Percentiles rank a stretch among this genome's conserved stretches.
Evolutionary conservation across 2,113 vertebrate genomes (phyloP).

Genomic region (Alces alces): DNA sequence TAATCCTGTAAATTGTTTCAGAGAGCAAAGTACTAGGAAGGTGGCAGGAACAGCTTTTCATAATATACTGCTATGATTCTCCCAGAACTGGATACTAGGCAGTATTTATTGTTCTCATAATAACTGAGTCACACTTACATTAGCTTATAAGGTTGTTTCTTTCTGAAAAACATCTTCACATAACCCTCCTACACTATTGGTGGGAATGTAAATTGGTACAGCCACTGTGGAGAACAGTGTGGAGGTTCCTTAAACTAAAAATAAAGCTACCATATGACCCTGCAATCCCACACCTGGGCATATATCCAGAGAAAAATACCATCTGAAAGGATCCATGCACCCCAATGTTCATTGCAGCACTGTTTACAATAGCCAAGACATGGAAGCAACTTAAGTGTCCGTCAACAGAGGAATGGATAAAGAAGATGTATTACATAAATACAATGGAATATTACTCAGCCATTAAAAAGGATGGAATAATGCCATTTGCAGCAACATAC

Average conservation of each 20-base stretch:
- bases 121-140: not conserved
- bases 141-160: not conserved
- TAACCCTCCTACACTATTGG: not conserved
- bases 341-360: not conserved
- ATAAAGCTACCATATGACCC: not conserved
- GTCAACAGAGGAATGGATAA: not conserved
- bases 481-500: not conserved
- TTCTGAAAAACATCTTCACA: not conserved
- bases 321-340: not conserved
- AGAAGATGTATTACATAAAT: not conserved
- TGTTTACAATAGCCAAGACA: not conserved
- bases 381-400: not conserved
- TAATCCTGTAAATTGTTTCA: not conserved
- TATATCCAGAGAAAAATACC: not conserved
- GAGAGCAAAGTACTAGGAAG: not conserved
- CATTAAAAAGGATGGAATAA: not conserved
- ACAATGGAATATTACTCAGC: not conserved
- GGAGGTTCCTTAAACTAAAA: not conserved
- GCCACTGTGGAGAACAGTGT: not conserved
- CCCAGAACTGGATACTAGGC: not conserved
- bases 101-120: not conserved
- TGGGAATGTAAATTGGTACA: not conserved
- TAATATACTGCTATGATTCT: not conserved
- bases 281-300: not conserved
- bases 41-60: not conserved